A percentile compares a stretch with the other conserved stretches of the same genome.
phyloP scores from a whole-genome alignment of 2,797 vertebrate species.

The Hydrophis major region DNA sequence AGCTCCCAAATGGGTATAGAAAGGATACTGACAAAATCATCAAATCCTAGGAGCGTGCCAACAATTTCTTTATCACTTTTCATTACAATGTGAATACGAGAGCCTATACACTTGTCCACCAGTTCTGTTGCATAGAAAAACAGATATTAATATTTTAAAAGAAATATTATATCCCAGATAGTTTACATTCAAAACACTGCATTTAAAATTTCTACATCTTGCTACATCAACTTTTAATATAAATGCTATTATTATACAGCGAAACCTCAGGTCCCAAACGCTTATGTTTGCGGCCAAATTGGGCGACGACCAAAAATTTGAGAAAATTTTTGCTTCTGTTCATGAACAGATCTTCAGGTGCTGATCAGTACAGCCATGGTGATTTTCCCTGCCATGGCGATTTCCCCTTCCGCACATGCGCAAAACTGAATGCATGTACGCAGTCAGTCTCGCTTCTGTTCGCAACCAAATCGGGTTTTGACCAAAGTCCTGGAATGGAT shows the following conservation, averaged over 20 bases:
- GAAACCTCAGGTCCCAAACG: too few relatives aligned
- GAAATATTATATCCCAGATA: background rate
- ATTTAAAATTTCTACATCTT: accelerated
- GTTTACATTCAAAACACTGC: background rate
- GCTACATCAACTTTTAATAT: background rate
- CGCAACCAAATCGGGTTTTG: too few relatives aligned
- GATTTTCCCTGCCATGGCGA: too few relatives aligned
- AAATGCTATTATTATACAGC: background rate
- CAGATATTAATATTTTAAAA: background rate
- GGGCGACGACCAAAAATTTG: too few relatives aligned
- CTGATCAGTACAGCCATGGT: too few relatives aligned
- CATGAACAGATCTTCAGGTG: too few relatives aligned
- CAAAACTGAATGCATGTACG: too few relatives aligned
- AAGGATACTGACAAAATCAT: conserved; percentile 99
- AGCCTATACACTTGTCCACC: conserved; percentile 91
- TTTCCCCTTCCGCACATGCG: too few relatives aligned
- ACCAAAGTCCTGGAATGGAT: too few relatives aligned
- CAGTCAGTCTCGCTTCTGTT: too few relatives aligned
- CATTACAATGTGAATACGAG: conserved; percentile 91
- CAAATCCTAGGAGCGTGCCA: conserved; percentile 87
- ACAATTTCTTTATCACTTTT: conserved; percentile 92
- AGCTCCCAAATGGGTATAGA: accelerated
- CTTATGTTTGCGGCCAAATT: too few relatives aligned
- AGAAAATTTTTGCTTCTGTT: too few relatives aligned
- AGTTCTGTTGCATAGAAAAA: conserved; percentile 72